Percentiles rank a stretch among this genome's conserved stretches.
phyloP scores from a whole-genome alignment of 1,140 invertebrate species.

The Watersipora subatra region DNA sequence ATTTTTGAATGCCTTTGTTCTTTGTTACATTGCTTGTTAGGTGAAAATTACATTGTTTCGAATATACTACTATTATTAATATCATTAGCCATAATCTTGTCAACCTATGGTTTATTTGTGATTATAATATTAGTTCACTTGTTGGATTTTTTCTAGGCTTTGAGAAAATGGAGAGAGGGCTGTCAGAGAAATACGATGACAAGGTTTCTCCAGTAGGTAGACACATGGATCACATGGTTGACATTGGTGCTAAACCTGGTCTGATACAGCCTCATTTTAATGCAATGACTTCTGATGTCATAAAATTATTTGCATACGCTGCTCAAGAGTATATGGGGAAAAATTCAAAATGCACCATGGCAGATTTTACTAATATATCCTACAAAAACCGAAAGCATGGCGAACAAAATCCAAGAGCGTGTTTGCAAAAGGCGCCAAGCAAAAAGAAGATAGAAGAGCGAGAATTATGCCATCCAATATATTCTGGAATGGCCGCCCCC shows the following conservation, averaged over 20 bases:
- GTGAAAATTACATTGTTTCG: too few relatives aligned
- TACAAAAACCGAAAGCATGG: conserved; percentile 91
- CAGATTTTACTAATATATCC: conserved; percentile 88
- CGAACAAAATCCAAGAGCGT: conserved; percentile 68
- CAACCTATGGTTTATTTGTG: too few relatives aligned
- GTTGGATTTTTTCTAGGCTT: conserved; percentile 60
- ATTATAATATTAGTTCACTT: too few relatives aligned
- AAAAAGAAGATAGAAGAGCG: conserved; percentile 16
- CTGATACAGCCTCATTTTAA: conserved; percentile 24
- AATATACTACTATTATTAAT: too few relatives aligned
- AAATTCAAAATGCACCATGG: conserved; percentile 61
- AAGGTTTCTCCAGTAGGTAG: conserved; percentile 21
- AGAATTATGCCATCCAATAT: conserved; percentile 24
- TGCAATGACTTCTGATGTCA: conserved; percentile 30
- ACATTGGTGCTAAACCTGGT: conserved; percentile 26
- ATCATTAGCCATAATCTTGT: too few relatives aligned
- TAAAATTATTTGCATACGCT: conserved; percentile 80
- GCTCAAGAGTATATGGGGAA: conserved; percentile 87
- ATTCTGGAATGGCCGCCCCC: conserved; percentile 44
- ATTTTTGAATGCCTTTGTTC: too few relatives aligned
- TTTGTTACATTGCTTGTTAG: too few relatives aligned
- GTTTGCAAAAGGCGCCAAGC: conserved; percentile 11
- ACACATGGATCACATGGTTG: conserved; percentile 29
- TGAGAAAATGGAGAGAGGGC: conserved; percentile 75
- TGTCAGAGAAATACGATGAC: conserved; percentile 25